Evolutionary conservation across 2,113 vertebrate species (phyloP), one percentile per base, ranked within the genome.

Genomic region (Psophia crepitans): DNA sequence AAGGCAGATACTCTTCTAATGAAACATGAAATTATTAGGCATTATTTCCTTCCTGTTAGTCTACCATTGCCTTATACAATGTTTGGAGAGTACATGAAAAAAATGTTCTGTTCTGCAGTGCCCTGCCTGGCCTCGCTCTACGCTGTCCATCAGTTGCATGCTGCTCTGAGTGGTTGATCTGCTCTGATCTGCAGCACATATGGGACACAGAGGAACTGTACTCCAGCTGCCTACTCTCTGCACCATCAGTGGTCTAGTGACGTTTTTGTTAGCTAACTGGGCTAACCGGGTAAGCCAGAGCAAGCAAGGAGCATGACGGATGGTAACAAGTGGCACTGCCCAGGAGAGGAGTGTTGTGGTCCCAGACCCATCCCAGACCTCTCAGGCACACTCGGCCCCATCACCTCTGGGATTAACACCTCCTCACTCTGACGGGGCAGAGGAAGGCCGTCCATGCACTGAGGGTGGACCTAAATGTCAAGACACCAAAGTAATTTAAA

Each of bases 21-120:
- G 12, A 80, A 86, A 46, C 32, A 89, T 44, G 30, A 96, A 95
- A 96, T 82, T 74, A 60, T 87, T 78, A 71, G 68, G 86, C 60
- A 95, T 95, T 97, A 85, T 68, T 94, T 94, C 49, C 57, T 93
- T 96, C 83, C 78, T 89, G 66, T 94, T 97, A 94, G 81, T 94
- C 84, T 81, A 35, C 79, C 79, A 90, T 91, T 97, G 84, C 89
- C 76, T 76, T 86, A 43, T 15, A 33, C 4, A 66, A 41, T 11
- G 3, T 32, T 18, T 26, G 54, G 7, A 14, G 17, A 12, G 1
- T 61, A 5, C 65, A 48, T 61, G 23, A 64, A 66, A 66, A 78
- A 33, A 28, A n/a, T n/a, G n/a, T n/a, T n/a, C 14, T 79, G 6
- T 85, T 76, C 37, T 26, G 5, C 56, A 63, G 32, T 60, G 33